These are phyloP conservation scores for Probosciger aterrimus DNA, from an alignment of 2,113 vertebrate genomes.

Conservation along the genomic window DNA sequence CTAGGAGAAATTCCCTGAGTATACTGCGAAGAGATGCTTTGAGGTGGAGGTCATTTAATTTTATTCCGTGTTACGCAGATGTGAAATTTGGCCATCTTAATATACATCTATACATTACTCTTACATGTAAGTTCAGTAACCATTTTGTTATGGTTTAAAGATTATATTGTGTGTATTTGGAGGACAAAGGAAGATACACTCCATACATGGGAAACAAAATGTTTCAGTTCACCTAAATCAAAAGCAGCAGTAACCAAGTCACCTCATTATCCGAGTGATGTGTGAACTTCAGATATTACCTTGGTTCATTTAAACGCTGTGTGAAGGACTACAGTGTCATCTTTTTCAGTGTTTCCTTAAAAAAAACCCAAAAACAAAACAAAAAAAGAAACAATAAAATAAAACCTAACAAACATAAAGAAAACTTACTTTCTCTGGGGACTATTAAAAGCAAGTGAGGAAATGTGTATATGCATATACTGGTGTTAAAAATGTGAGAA, in stretches of 20 bases:
- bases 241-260: background rate
- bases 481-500: background rate
- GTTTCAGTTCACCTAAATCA: background rate
- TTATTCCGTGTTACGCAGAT: background rate
- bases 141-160: background rate
- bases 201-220: background rate
- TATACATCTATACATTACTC: background rate
- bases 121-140: background rate
- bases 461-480: background rate
- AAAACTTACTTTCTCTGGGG: background rate
- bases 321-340: background rate
- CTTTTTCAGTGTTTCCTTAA: background rate
- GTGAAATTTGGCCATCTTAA: background rate
- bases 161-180: background rate
- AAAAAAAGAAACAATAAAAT: background rate
- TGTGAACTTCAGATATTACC: background rate
- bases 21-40: background rate
- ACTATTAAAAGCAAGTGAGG: background rate
- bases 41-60: background rate
- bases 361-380: background rate
- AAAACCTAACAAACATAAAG: background rate
- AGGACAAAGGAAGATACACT: background rate
- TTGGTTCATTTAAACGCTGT: background rate
- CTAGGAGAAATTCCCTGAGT: background rate
- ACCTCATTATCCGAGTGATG: background rate